Evolutionary conservation across 2,797 vertebrate species (phyloP).

Genomic region (Iguana delicatissima): DNA sequence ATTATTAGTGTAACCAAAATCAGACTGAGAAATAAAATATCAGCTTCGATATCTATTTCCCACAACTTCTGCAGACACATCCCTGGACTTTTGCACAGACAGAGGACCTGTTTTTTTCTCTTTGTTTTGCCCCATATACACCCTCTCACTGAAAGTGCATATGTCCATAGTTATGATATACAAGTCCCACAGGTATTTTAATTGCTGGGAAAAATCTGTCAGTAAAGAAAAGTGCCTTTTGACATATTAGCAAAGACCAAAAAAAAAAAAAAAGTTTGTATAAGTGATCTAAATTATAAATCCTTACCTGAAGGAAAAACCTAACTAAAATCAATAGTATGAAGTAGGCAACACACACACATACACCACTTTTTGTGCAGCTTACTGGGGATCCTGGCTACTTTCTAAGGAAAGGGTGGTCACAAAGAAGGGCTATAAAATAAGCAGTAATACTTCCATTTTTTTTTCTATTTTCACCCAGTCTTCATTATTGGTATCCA

Average conservation of each 20-base stretch:
- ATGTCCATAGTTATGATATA: neutral
- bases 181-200: neutral
- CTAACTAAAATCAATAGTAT: neutral
- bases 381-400: neutral
- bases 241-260: neutral
- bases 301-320: neutral
- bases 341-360: neutral
- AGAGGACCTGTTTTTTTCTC: neutral
- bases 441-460: neutral
- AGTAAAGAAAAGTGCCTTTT: neutral
- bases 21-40: neutral
- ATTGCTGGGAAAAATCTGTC: neutral
- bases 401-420: neutral
- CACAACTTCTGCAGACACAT: neutral
- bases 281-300: neutral
- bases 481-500: neutral
- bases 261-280: neutral
- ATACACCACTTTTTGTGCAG: neutral
- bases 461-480: too few species aligned
- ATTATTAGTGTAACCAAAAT: neutral
- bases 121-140: neutral
- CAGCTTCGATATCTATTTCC: neutral
- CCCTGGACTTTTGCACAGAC: neutral
- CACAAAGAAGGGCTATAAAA: neutral
- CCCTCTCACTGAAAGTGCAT: neutral